Evolutionary conservation across 1,140 invertebrate genomes (phyloP), one percentile per base, ranked within the genome.

Genomic region (Adelges cooleyi): DNA sequence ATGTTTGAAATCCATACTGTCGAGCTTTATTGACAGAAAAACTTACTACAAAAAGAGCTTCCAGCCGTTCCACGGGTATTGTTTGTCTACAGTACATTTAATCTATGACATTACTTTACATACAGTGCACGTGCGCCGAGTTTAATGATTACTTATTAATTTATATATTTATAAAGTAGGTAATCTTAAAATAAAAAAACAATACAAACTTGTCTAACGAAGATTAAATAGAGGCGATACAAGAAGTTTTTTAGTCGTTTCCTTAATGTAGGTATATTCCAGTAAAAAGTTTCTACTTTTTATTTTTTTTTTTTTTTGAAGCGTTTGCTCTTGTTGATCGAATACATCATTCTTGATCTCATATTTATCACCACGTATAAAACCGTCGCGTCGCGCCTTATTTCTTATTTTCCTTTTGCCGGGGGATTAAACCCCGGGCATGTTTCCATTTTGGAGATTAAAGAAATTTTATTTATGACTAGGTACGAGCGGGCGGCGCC

Each of bases 341-440:
- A 62, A 62, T 62, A 62, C 56, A 62, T 62, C 56, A 62, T 62
- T 46, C 23, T 62, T 62, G 56, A 62, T 62, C 56, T 62, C 56
- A 33, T 62, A 62, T 62, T 62, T 62, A 62, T 62, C 56, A 62
- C 25, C 22, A 48, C 54, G 54, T 42, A 42, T 59, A 44, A 59
- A 44, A 46, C 40, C 2, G 10, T 23, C 2, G 4, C 13, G 56
- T 62, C 42, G 56, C 56, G 56, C 56, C 56, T 62, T 33, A 10
- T 48, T 33, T 33, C 54, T 54, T 25, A 20, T 44, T 59, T 59
- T 59, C 25, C 20, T 33, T 11, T 33, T 33, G 25, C 56, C 9
- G 38, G 40, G 25, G 42, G 56, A 62, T 62, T 62, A 62, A 62
- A 62, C 56, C 42, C 56, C 17, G 56, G 56, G 42, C 42, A 20